Evolutionary conservation across 1,140 invertebrate genomes (phyloP), one percentile per base, ranked within the genome.

Genomic region (Caenorhabditis brenneri): DNA sequence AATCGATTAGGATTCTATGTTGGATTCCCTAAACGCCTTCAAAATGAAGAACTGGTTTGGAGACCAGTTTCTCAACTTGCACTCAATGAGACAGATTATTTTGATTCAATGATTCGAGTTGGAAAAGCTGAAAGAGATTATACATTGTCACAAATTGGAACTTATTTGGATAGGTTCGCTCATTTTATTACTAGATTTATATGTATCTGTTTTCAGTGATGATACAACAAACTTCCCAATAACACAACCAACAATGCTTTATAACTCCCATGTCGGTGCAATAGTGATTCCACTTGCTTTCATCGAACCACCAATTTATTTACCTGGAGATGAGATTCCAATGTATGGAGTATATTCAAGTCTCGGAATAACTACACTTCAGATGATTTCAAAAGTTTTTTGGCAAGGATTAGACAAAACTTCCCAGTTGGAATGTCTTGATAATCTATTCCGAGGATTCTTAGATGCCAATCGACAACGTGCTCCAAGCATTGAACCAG

Each of bases 71-170:
- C 80, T 22, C 36, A 74, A 58, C 19, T 85, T 2, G 15, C 27
- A 36, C 27, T 85, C 4, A 81, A 85, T 58, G 51, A 74, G 29
- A 78, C 60, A 31, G 84, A 85, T 48, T 85, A 85, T 48, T 85
- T 85, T 42, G 49, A 55, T 33, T 78, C 60, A 48, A 82, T 82
- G 12, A 60, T 80, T 2, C 65, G 80, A n/a, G 58, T 79, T 33
- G 49, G 83, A 42, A 85, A 81, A 78, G 55, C 80, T 31, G 49
- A 85, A 53, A 39, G 84, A 79, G 60, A 81, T n/a, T 85, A 82
- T 51, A 27, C 83, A 16, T 19, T 85, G 31, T 69, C 58, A 7
- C 60, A 74, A 31, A 69, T 85, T 55, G 84, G 84, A 31, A 81
- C 79, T n/a, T 42, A 53, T 31, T 58, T 85, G 79, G 79, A 85